Percentiles rank a stretch among this genome's conserved stretches.
These are phyloP conservation scores for Myripristis jacobus DNA, from an alignment of 2,797 vertebrate species.

Conservation along the genomic window DNA sequence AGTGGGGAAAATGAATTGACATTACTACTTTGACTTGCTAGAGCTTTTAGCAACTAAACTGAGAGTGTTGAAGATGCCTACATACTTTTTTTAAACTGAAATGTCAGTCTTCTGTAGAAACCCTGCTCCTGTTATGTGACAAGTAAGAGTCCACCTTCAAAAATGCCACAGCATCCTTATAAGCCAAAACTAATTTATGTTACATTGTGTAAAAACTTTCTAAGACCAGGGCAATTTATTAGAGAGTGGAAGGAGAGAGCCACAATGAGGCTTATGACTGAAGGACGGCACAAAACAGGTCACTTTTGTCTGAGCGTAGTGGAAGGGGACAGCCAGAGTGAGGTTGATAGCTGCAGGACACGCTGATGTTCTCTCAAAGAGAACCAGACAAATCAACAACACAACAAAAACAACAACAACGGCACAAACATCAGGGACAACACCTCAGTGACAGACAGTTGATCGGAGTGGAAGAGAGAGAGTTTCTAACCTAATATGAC, in stretches of 20 bases:
- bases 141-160: neutral
- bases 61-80: neutral
- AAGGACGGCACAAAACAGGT: constrained; percentile 8
- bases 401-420: constrained; percentile 65
- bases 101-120: neutral
- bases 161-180: neutral
- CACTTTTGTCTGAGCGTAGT: constrained; percentile 1
- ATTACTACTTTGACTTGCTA: neutral
- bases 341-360: constrained; percentile 37
- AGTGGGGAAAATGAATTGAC: neutral
- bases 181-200: constrained; percentile 7
- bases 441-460: constrained; percentile 55
- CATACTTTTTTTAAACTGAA: neutral
- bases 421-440: constrained; percentile 57
- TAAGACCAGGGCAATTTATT: neutral
- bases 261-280: constrained; percentile 5
- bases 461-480: constrained; percentile 38
- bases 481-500: constrained; percentile 53
- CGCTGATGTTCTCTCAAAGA: constrained; percentile 45
- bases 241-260: constrained; percentile 2
- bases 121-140: neutral
- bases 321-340: constrained; percentile 2
- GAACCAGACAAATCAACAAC: constrained; percentile 61
- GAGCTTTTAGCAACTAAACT: neutral
- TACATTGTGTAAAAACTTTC: neutral